Conservation (phyloP, 2,888 invertebrate genomes). For the Lasioglossum oenotherae region DNA sequence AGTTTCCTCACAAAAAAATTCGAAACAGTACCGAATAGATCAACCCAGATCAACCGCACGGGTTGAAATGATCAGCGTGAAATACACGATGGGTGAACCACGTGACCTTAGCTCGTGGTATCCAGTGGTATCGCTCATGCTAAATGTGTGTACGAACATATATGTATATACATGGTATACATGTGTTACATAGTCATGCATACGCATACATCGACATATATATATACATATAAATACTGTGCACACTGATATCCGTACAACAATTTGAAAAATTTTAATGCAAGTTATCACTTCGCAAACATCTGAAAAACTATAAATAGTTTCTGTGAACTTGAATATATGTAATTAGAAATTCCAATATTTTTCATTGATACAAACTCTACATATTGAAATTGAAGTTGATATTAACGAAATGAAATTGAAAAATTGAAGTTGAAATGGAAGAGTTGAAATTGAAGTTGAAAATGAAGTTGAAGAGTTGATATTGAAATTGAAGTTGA, state of each 20-base stretch:
- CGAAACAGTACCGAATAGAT: conserved; percentile 34
- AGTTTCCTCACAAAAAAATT: conserved; percentile 16
- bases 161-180: background rate
- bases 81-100: conserved; percentile 64
- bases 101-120: conserved; percentile 63
- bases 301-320: background rate
- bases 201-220: background rate
- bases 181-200: background rate
- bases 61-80: conserved; percentile 62
- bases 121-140: conserved; percentile 50
- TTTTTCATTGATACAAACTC: background rate
- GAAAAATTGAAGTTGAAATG: no score
- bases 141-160: conserved; percentile 9
- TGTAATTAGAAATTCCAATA: background rate
- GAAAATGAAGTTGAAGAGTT: no score
- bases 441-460: no score
- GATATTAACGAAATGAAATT: no score
- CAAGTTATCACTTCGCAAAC: background rate
- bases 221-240: background rate
- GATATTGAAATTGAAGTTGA: no score
- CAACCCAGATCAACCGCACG: conserved; percentile 58
- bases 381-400: no score
- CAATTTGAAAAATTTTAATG: conserved; percentile 38
- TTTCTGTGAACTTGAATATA: background rate
- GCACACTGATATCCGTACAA: background rate